Conservation (phyloP, 2,888 invertebrate species). For the Opisthograptis luteolata region DNA sequence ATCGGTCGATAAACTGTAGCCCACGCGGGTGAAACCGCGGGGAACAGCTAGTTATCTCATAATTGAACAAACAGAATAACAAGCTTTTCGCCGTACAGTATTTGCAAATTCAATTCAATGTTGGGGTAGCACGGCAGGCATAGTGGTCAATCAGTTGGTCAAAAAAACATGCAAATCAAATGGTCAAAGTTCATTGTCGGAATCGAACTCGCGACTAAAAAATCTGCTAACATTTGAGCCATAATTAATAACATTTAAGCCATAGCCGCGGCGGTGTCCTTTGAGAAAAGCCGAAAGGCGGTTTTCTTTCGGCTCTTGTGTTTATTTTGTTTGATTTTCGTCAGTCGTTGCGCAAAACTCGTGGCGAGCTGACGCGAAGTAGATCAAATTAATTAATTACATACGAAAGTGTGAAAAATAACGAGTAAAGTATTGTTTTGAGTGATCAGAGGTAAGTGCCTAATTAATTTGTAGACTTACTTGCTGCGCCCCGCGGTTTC, state of each 20-base stretch:
- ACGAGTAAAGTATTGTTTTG: not conserved
- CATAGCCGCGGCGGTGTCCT: constrained; percentile 23
- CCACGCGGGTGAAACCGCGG: too few relatives aligned
- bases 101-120: not conserved
- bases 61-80: too few relatives aligned
- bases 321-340: constrained; percentile 4
- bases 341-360: constrained; percentile 24
- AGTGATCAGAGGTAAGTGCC: not conserved
- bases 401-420: not conserved
- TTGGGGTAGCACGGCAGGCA: not conserved
- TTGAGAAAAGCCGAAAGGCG: constrained; percentile 27
- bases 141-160: too few relatives aligned
- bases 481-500: too few relatives aligned
- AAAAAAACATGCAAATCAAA: not conserved
- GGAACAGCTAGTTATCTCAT: too few relatives aligned
- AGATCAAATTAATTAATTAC: too few relatives aligned
- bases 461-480: too few relatives aligned
- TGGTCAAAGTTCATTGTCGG: not conserved
- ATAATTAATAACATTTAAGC: too few relatives aligned
- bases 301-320: not conserved
- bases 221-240: constrained; percentile 30
- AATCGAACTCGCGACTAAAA: constrained; percentile 24
- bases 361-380: constrained; percentile 1
- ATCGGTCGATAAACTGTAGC: too few relatives aligned
- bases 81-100: too few relatives aligned